A percentile compares a stretch with the other conserved stretches of the same genome.
These are phyloP conservation scores for Lithodes maja DNA, from an alignment of 2,888 invertebrate species.

Conservation along the genomic window DNA sequence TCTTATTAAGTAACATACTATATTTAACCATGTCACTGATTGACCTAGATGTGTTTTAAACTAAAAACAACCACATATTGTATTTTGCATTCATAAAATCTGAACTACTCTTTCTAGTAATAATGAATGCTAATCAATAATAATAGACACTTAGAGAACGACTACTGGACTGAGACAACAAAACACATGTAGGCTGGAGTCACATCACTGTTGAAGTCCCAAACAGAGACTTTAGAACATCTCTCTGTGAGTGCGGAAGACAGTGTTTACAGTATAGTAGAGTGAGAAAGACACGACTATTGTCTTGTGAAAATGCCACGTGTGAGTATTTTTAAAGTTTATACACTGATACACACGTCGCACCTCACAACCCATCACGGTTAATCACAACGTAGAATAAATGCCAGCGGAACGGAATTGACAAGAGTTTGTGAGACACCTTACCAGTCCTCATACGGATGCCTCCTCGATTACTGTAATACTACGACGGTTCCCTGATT, in stretches of 20 bases:
- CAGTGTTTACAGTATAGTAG: not conserved
- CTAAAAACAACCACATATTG: not conserved
- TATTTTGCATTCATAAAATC: not conserved
- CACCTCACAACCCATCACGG: not conserved
- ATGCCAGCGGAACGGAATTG: conserved; percentile 3
- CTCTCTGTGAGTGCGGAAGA: not conserved
- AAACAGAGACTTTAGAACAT: not conserved
- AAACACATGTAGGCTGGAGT: not conserved
- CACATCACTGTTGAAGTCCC: not conserved
- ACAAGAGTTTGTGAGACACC: not conserved
- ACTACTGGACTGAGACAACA: not conserved
- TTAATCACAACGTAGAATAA: not conserved
- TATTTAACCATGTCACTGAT: not conserved
- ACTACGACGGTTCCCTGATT: conserved; percentile 54
- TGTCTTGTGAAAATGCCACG: not conserved
- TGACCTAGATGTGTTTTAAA: not conserved
- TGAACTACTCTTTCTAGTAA: not conserved
- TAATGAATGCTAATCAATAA: not conserved
- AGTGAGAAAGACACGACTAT: conserved; percentile 2
- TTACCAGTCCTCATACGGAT: conserved; percentile 48
- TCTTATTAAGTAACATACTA: not conserved
- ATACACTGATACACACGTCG: not conserved
- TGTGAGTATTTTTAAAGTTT: not conserved
- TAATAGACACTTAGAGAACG: not conserved
- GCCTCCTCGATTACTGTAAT: conserved; percentile 67